Base-by-base conservation (phyloP, 2,113 vertebrate species). In the Spea bombifrons region DNA sequence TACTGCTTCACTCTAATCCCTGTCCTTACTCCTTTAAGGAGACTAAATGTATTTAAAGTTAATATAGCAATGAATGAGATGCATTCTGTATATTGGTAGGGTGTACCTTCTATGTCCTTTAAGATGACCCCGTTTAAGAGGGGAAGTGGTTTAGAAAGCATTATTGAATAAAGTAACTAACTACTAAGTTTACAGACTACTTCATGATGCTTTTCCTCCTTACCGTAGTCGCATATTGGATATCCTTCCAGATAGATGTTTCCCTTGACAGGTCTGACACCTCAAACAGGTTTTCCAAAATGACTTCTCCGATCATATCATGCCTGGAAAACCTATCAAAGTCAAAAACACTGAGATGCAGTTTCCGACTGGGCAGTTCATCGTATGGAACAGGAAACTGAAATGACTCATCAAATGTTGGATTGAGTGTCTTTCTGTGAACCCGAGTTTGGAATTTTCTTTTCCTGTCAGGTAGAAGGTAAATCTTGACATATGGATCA, bases 401-500 rank as follows among this genome's bases (percentile, higher is more conserved):
- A 92, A 99, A 99, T 83, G 92, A 94, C 88, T 98, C 97, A 0
- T 92, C 93, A 0, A 99, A 99, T 10, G 93, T 96, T 82, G 97
- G 97, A 81, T 99, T 98, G 80, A 99, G 94, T 1, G 96, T 99
- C 90, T 99, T 99, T 85, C 97, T 93, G 87, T 99, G 97, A 66
- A 99, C 97, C 0, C 97, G 94, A 0, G 97, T 99, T 93, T 99
- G 97, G 90, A 98, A 95, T 89, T 99, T 99, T 88, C 94, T 90
- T 84, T 99, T 99, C 87, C 97, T 95, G 84, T 99, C 97, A 0
- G 97, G 97, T 84, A 99, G 89, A 85, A 99, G 94, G 91, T 99
- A 99, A 90, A 99, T 90, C 89, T 99, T 99, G 84, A 99, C 97
- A 0, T 98, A 99, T 45, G 97, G 97, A 82, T 99, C 97, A 4